Evolutionary conservation across 2,888 invertebrate genomes (phyloP), one percentile per base, ranked within the genome.

Genomic region (Autographa gamma): DNA sequence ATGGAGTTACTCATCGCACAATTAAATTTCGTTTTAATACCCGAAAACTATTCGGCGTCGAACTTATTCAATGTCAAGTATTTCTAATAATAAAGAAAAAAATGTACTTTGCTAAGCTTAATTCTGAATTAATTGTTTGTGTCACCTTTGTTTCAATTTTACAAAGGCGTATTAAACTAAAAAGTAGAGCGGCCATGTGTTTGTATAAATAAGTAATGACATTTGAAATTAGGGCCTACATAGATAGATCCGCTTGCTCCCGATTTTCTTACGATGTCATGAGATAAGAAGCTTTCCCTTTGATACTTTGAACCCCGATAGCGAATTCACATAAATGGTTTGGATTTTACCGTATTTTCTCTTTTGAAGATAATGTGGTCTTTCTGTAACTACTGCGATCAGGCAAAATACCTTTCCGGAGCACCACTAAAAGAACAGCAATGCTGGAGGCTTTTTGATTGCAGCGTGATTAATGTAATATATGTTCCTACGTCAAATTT

Each of bases 11-110:
- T 86, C 88, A 87, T 85, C 86, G 80, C 84, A 72, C 83, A 83
- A 88, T 91, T 89, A 87, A 87, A 88, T 88, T 89, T 86, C 58
- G 59, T 74, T 82, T 67, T 81, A 69, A 82, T 73, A 68, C 68
- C 63, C 65, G 64, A 67, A 76, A 74, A 71, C 66, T 60, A 63
- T 58, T 58, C 32, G 32, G 16, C 19, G 56, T 41, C 61, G n/a
- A n/a, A n/a, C 7, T 48, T 48, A n/a, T 48, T 48, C 48, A 48
- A 48, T 48, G n/a, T 48, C 48, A n/a, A 48, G 48, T 48, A 48
- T 48, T 48, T n/a, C 6, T n/a, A 48, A n/a, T 2, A n/a, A 5
- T n/a, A n/a, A 48, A n/a, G n/a, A 48, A 48, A 48, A 48, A 6
- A n/a, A n/a, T 6, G 6, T 0, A 16, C 0, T n/a, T 16, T 48